Evolutionary conservation across 2,888 invertebrate genomes (phyloP).

Genomic region (Caenorhabditis angaria): DNA sequence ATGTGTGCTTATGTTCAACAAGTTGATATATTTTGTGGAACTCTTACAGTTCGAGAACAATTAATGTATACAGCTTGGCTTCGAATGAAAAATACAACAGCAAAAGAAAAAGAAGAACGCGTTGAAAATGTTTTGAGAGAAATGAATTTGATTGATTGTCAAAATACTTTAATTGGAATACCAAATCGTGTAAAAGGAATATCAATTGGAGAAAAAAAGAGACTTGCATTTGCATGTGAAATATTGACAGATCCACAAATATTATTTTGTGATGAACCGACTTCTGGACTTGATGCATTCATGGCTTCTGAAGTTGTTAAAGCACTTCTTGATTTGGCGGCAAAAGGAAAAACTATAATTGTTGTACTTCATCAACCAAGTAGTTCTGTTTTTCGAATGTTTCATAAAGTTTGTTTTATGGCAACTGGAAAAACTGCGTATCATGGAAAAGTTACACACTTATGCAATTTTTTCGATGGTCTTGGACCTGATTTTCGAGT

Average conservation of each 20-base stretch:
- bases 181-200: constrained; percentile 78
- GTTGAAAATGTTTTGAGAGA: constrained; percentile 53
- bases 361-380: constrained; percentile 94
- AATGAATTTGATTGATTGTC: constrained; percentile 62
- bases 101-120: constrained; percentile 31
- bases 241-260: constrained; percentile 61
- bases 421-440: constrained; percentile 60
- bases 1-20: constrained; percentile 90
- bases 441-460: constrained; percentile 53
- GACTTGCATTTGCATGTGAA: constrained; percentile 91
- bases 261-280: constrained; percentile 66
- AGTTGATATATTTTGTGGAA: constrained; percentile 86
- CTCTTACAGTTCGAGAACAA: constrained; percentile 86
- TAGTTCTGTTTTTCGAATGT: constrained; percentile 86
- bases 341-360: constrained; percentile 85
- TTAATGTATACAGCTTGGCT: constrained; percentile 82
- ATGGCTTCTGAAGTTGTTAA: constrained; percentile 62
- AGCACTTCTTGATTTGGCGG: constrained; percentile 73
- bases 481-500: constrained; percentile 44
- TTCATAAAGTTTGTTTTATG: constrained; percentile 78
- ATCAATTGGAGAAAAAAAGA: constrained; percentile 91
- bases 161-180: constrained; percentile 57
- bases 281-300: constrained; percentile 63
- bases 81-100: constrained; percentile 48
- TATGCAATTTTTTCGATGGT: constrained; percentile 55